A percentile compares a stretch with the other conserved stretches of the same genome.
Conservation (phyloP, 2,797 vertebrate genomes). For the Takifugu ocellatus region DNA sequence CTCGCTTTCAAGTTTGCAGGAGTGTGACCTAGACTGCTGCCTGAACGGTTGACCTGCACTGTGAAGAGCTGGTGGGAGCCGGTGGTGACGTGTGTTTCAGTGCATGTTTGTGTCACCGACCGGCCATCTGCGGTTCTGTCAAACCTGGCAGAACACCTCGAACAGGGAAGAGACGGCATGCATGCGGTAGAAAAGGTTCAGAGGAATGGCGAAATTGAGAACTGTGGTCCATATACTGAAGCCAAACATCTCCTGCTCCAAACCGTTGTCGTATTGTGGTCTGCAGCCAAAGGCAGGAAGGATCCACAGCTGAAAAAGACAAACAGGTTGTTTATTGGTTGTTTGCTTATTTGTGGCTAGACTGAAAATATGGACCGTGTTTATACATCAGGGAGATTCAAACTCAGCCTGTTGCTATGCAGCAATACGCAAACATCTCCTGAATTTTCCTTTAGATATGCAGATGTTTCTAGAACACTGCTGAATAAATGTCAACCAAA, state of each 20-base stretch:
- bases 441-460: no score
- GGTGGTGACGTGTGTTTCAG: conserved; percentile 40
- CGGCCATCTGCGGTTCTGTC: conserved; percentile 36
- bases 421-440: no score
- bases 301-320: conserved; percentile 87
- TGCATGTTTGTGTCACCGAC: conserved; percentile 34
- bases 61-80: conserved; percentile 34
- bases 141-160: conserved; percentile 84
- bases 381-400: no score
- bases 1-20: conserved; percentile 47
- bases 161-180: conserved; percentile 94
- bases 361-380: no score
- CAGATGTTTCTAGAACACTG: no score
- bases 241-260: conserved; percentile 91
- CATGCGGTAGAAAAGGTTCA: conserved; percentile 98
- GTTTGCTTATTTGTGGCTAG: conserved; percentile 4
- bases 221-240: conserved; percentile 92
- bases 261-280: conserved; percentile 90
- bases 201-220: conserved; percentile 94
- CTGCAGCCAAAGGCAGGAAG: conserved; percentile 94
- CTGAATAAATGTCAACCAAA: no score
- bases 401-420: neutral
- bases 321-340: neutral
- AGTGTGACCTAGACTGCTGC: conserved; percentile 50
- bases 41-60: conserved; percentile 50